phyloP scores from a whole-genome alignment of 64 coral and sea anemone genomes.

The Trachythela sp. region DNA sequence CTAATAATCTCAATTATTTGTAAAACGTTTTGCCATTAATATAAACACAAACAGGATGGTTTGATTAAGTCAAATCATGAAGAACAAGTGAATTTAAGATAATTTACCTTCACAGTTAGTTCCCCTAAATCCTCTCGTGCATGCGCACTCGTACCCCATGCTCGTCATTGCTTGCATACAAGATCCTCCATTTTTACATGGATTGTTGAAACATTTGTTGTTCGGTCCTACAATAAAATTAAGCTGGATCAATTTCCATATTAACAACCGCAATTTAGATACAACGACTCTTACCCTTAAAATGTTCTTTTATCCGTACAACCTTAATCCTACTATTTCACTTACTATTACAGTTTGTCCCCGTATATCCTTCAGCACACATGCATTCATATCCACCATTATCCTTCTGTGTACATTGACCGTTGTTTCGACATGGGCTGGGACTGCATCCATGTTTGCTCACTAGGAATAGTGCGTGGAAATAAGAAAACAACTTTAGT shows the following conservation, averaged over 20 bases:
- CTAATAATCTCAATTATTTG: no score
- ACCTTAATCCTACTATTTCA: no score
- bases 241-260: no score
- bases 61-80: background rate
- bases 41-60: background rate
- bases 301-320: background rate
- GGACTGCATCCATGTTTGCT: background rate
- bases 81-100: background rate
- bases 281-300: background rate
- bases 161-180: constrained; percentile 62
- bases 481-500: background rate
- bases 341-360: constrained; percentile 10
- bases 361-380: background rate
- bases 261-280: background rate
- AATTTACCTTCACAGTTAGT: constrained; percentile 63
- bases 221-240: constrained; percentile 12
- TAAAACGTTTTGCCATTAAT: background rate
- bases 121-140: constrained; percentile 67
- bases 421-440: background rate
- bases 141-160: constrained; percentile 64
- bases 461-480: background rate
- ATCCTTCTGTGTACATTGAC: background rate
- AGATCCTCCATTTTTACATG: constrained; percentile 75
- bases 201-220: constrained; percentile 58
- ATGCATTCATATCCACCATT: constrained; percentile 2